Evolutionary conservation across 2,113 vertebrate species (phyloP).

Genomic region (Trogon melanurus): DNA sequence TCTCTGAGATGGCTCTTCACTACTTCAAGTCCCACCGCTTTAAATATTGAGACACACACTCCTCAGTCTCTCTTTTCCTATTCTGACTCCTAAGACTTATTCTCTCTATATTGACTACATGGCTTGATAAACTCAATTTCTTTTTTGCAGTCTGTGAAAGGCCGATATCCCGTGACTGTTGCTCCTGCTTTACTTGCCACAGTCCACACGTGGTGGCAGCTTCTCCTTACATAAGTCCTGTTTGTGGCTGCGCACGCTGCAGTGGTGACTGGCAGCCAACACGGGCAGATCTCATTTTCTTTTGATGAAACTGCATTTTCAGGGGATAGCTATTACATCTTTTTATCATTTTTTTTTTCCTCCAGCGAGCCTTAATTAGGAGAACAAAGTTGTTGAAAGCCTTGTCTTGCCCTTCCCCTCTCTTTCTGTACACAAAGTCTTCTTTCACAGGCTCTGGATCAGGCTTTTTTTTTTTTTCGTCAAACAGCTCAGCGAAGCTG

Average conservation of each 20-base stretch:
- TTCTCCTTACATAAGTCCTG: neutral
- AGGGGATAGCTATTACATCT: neutral
- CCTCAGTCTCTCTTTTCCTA: neutral
- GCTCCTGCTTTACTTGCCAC: neutral
- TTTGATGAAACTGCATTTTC: constrained; percentile 13
- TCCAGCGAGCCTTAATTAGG: neutral
- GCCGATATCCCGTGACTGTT: neutral
- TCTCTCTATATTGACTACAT: neutral
- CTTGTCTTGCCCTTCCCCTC: neutral
- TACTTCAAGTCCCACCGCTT: neutral
- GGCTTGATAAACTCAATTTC: neutral
- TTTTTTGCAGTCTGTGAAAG: neutral
- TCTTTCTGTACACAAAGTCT: neutral
- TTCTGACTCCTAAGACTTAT: neutral
- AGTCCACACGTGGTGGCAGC: neutral
- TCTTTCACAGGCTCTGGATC: neutral
- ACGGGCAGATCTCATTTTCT: neutral
- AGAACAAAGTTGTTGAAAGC: neutral
- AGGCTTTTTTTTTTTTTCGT: neutral
- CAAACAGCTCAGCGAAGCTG: neutral
- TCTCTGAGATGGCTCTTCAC: neutral
- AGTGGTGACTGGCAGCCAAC: neutral
- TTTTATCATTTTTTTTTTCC: neutral
- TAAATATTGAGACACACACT: fast-evolving
- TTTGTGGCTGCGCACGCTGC: neutral